Evolutionary conservation across 1,140 invertebrate species (phyloP).

Genomic region (Medauroidea extradentata): DNA sequence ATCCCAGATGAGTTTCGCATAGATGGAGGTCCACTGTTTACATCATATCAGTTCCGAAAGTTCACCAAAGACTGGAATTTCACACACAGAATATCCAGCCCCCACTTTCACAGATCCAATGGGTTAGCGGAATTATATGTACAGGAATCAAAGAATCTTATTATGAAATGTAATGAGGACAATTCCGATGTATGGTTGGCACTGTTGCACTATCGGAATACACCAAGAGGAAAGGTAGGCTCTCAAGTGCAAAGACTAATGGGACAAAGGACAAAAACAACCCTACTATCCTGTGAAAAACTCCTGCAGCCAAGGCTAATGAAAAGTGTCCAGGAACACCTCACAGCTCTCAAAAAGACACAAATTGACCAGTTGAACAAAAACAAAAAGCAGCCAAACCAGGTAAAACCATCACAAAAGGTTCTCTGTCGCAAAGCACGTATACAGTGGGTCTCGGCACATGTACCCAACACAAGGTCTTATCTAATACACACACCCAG

Average conservation of each 20-base stretch:
- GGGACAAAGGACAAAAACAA: constrained; percentile 1
- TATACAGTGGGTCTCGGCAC: no score
- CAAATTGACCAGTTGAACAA: no score
- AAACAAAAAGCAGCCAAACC: no score
- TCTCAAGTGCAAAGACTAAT: constrained; percentile 2
- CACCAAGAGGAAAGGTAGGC: constrained; percentile 1
- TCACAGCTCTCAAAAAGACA: no score
- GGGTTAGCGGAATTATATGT: constrained; percentile 13
- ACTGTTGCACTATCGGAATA: not conserved
- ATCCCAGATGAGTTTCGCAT: not conserved
- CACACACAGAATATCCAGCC: not conserved
- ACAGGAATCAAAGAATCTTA: constrained; percentile 12
- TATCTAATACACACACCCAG: no score
- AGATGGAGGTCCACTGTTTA: not conserved
- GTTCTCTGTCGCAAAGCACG: no score
- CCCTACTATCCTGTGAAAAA: not conserved
- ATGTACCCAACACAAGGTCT: no score
- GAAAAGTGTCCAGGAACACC: no score
- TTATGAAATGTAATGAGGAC: not conserved
- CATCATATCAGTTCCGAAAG: constrained; percentile 1
- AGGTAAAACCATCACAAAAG: no score
- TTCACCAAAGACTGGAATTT: constrained; percentile 6
- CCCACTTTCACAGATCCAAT: constrained; percentile 9
- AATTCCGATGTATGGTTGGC: not conserved
- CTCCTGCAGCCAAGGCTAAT: not conserved